phyloP scores from a whole-genome alignment of 1,140 invertebrate genomes.

The Drosophila bocqueti region DNA sequence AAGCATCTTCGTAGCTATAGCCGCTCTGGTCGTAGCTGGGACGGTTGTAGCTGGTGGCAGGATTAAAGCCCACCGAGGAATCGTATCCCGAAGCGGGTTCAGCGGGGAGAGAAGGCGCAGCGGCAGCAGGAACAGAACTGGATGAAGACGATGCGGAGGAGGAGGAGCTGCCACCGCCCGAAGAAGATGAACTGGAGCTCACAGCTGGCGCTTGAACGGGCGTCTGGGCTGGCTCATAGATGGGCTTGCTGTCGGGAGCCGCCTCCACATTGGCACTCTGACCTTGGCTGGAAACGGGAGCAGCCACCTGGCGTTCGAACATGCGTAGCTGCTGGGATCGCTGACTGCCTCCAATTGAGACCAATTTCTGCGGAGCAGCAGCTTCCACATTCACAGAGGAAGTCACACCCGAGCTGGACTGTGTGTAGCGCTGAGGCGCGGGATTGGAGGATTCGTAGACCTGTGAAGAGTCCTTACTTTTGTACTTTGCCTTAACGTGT shows the following conservation, averaged over 20 bases:
- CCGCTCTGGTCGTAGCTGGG: constrained; percentile 62
- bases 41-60: constrained; percentile 59
- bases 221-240: constrained; percentile 54
- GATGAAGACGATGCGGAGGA: constrained; percentile 12
- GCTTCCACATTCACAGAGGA: constrained; percentile 12
- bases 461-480: constrained; percentile 10
- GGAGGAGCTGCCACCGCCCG: constrained; percentile 18
- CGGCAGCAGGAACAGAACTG: constrained; percentile 7
- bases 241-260: constrained; percentile 59
- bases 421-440: constrained; percentile 65
- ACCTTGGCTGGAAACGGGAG: constrained; percentile 43
- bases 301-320: constrained; percentile 77
- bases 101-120: constrained; percentile 22
- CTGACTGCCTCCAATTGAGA: constrained; percentile 47
- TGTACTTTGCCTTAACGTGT: not conserved
- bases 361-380: constrained; percentile 45
- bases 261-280: constrained; percentile 63
- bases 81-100: constrained; percentile 48
- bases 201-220: constrained; percentile 29
- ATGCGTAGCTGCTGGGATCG: constrained; percentile 64
- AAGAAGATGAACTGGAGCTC: constrained; percentile 25
- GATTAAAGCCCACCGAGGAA: constrained; percentile 36
- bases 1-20: constrained; percentile 68
- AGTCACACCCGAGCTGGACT: constrained; percentile 41
- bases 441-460: constrained; percentile 78